A percentile compares a stretch with the other conserved stretches of the same genome.
These are phyloP conservation scores for Amphipoea lucens DNA, from an alignment of 2,888 invertebrate species.

Conservation along the genomic window DNA sequence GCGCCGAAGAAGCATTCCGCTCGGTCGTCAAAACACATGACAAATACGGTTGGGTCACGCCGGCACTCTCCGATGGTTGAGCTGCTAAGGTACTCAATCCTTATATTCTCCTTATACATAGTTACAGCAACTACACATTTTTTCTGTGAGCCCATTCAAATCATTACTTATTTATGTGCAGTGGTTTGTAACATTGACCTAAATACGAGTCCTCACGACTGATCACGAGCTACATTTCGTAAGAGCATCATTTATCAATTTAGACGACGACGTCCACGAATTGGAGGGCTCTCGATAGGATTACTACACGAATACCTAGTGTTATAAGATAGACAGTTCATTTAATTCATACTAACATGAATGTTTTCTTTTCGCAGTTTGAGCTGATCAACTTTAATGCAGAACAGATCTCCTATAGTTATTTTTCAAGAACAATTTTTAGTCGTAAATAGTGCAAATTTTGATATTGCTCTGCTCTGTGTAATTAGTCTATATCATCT, in stretches of 20 bases:
- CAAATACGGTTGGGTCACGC: slow-evolving; percentile 97
- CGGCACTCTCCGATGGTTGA: slow-evolving; percentile 96
- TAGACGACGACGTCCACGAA: slow-evolving; percentile 66
- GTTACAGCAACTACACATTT: slow-evolving; percentile 4
- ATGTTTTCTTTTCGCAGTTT: slow-evolving; percentile 68
- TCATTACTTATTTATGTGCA: slow-evolving; percentile 22
- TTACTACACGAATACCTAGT: slow-evolving; percentile 30
- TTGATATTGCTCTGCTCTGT: slow-evolving; percentile 80
- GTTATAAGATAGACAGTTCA: neutral
- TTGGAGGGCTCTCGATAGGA: slow-evolving; percentile 46
- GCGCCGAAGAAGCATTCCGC: slow-evolving; percentile 96
- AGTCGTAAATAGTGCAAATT: slow-evolving; percentile 83
- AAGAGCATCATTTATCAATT: slow-evolving; percentile 78
- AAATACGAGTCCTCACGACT: slow-evolving; percentile 62
- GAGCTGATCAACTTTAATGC: slow-evolving; percentile 77
- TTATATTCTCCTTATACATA: neutral
- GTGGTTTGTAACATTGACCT: slow-evolving; percentile 74
- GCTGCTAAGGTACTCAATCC: slow-evolving; percentile 62
- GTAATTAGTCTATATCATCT: slow-evolving; percentile 73
- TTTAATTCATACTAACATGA: neutral
- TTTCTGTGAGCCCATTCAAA: slow-evolving; percentile 1
- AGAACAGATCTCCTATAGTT: slow-evolving; percentile 87
- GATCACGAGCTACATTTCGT: slow-evolving; percentile 66
- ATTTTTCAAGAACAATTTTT: slow-evolving; percentile 81
- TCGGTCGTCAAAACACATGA: slow-evolving; percentile 97